These are phyloP conservation scores for Platycnemis pennipes DNA, from an alignment of 2,888 invertebrate genomes.

Conservation along the genomic window DNA sequence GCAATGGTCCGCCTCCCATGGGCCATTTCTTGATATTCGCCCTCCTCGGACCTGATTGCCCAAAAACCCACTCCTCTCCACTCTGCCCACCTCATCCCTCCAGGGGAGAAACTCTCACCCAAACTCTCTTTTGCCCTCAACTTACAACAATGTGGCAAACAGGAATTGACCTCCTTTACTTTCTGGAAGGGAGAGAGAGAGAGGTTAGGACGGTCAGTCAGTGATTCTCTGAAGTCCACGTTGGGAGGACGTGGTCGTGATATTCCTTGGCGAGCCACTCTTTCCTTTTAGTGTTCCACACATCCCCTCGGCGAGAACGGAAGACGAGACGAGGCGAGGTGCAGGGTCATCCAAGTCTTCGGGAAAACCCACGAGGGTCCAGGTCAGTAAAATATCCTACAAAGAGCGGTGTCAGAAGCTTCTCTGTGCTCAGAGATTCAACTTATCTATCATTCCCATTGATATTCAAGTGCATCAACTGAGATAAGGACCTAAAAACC, in stretches of 20 bases:
- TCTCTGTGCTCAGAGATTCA: too few species aligned
- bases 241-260: constrained; percentile 13
- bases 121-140: constrained; percentile 19
- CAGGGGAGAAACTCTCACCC: too few species aligned
- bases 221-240: constrained; percentile 15
- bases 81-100: background rate
- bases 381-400: too few species aligned
- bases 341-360: too few species aligned
- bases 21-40: background rate
- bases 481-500: too few species aligned
- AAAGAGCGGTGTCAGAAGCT: too few species aligned
- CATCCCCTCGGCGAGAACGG: background rate
- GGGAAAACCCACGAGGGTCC: too few species aligned
- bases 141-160: constrained; percentile 47
- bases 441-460: too few species aligned
- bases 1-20: background rate
- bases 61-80: background rate
- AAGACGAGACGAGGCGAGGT: background rate
- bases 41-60: constrained; percentile 21
- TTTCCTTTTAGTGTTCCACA: background rate
- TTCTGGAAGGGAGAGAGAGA: background rate
- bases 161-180: constrained; percentile 48
- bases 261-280: background rate
- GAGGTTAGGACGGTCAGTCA: constrained; percentile 30
- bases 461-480: too few species aligned